Evolutionary conservation across 2,113 vertebrate species (phyloP).

Genomic region (Himantopus leucocephalus): DNA sequence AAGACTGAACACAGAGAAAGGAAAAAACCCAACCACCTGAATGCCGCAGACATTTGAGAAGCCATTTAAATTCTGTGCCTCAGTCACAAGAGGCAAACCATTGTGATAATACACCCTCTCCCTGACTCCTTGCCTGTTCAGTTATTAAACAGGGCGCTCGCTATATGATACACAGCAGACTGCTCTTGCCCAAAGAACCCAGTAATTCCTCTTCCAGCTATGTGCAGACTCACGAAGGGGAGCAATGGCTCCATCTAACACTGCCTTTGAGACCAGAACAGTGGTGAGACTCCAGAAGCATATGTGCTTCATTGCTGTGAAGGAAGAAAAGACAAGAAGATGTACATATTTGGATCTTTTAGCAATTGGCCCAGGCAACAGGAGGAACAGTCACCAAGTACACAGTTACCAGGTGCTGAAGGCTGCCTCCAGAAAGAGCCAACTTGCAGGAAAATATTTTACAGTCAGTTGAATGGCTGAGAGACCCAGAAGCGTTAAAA

Average conservation of each 20-base stretch:
- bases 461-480: accelerated
- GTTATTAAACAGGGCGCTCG: accelerated
- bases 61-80: neutral
- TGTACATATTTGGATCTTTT: accelerated
- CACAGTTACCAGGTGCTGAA: neutral
- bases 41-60: neutral
- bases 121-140: neutral
- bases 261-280: neutral
- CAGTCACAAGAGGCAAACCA: neutral
- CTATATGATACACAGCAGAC: neutral
- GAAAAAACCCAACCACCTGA: neutral
- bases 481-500: neutral
- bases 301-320: accelerated
- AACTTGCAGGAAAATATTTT: neutral
- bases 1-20: neutral
- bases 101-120: accelerated
- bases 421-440: neutral
- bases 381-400: neutral
- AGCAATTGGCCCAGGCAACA: neutral
- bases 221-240: neutral
- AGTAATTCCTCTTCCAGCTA: neutral
- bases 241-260: neutral
- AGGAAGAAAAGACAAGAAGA: neutral
- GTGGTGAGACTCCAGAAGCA: neutral
- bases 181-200: neutral